These are phyloP conservation scores for Sebastes dallii DNA, from an alignment of 2,797 vertebrate genomes.

Conservation along the genomic window DNA sequence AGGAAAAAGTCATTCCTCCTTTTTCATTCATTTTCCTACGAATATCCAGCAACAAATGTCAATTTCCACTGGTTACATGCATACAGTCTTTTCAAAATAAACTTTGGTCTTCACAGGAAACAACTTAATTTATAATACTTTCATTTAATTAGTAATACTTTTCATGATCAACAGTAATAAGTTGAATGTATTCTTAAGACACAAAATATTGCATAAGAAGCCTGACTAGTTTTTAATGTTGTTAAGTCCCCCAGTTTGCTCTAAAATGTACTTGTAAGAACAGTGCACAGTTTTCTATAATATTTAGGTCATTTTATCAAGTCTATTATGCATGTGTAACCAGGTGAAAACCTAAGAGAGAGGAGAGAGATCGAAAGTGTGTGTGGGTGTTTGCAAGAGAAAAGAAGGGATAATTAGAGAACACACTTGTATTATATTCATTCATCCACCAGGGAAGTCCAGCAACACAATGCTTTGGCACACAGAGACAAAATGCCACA, in stretches of 20 bases:
- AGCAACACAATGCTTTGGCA: conserved; percentile 57
- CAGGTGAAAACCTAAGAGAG: not conserved
- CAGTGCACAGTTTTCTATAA: not conserved
- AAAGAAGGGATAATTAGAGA: conserved; percentile 54
- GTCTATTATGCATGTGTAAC: conserved; percentile 5
- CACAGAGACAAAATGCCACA: conserved; percentile 56
- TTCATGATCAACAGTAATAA: not conserved
- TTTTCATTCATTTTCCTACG: too few relatives aligned
- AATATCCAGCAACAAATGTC: too few relatives aligned
- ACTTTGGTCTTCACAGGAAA: too few relatives aligned
- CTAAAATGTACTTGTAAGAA: not conserved
- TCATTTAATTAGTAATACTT: not conserved
- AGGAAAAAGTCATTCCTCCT: too few relatives aligned
- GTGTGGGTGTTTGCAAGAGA: conserved; percentile 41
- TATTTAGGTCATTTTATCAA: conserved; percentile 17
- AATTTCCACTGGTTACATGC: too few relatives aligned
- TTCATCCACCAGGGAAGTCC: conserved; percentile 56
- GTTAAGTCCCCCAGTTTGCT: not conserved
- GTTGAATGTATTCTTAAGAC: not conserved
- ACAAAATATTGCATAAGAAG: not conserved
- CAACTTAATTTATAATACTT: too few relatives aligned
- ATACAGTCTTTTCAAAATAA: too few relatives aligned
- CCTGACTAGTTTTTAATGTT: not conserved
- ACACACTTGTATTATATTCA: conserved; percentile 49
- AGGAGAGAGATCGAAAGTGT: conserved; percentile 5